Evolutionary conservation across 2,113 vertebrate species (phyloP).

Genomic region (Cygnus atratus): DNA sequence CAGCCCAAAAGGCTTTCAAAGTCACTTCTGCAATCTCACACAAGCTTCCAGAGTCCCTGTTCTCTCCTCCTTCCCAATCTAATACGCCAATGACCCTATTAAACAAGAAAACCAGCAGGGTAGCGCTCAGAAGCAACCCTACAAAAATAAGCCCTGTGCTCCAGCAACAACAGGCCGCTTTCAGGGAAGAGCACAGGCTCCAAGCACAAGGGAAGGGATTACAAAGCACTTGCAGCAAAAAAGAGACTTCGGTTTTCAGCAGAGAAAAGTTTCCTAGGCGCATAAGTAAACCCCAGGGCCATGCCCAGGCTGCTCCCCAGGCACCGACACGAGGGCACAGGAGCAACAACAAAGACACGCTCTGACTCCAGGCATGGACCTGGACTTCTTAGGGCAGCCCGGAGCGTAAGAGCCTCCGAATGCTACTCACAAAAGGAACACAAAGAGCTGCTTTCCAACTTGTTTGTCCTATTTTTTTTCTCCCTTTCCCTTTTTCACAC

Average conservation of each 20-base stretch:
- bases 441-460: background rate
- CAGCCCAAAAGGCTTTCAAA: background rate
- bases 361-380: background rate
- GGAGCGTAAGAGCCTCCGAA: background rate
- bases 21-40: background rate
- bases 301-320: background rate
- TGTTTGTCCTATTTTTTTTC: background rate
- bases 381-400: background rate
- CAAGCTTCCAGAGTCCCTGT: background rate
- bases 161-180: background rate
- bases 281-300: background rate
- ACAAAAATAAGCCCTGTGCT: background rate
- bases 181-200: background rate
- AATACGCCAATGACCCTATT: background rate
- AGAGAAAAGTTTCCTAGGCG: background rate
- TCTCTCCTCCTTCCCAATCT: background rate
- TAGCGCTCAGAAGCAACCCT: background rate
- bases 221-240: background rate
- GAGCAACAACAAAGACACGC: rapidly evolving
- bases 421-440: background rate
- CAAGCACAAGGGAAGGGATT: background rate
- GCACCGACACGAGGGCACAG: rapidly evolving
- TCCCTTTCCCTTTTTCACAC: background rate
- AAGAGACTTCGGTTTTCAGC: background rate
- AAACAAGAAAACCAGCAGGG: background rate